Percentiles rank a stretch among this genome's conserved stretches.
Conservation (phyloP, 1,140 invertebrate genomes). For the Drepana arcuata region DNA sequence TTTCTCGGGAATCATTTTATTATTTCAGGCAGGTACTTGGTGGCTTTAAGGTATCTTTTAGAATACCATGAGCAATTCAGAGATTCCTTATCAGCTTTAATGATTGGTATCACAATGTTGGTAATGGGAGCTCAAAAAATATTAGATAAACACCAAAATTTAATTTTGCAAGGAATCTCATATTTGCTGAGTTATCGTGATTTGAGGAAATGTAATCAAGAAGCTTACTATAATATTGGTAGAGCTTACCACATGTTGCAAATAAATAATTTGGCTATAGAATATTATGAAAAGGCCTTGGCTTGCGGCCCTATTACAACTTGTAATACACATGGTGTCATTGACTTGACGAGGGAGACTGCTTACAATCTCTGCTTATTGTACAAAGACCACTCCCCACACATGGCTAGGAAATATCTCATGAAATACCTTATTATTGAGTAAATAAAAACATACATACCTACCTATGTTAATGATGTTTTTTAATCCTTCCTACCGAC, state of each 20-base stretch:
- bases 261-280: constrained; percentile 83
- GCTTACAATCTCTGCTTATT: constrained; percentile 91
- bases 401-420: constrained; percentile 81
- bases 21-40: constrained; percentile 89
- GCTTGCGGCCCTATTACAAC: constrained; percentile 70
- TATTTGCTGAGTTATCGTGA: constrained; percentile 88
- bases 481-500: no score
- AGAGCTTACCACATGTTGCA: constrained; percentile 92
- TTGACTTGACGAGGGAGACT: constrained; percentile 84
- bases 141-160: constrained; percentile 83
- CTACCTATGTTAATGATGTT: no score
- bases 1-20: constrained; percentile 91
- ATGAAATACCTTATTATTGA: constrained; percentile 81
- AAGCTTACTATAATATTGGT: constrained; percentile 92
- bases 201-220: constrained; percentile 84
- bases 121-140: constrained; percentile 92
- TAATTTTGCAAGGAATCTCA: constrained; percentile 82
- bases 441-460: no score
- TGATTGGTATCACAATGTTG: constrained; percentile 85
- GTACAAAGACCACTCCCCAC: constrained; percentile 81
- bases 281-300: constrained; percentile 91
- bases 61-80: constrained; percentile 75
- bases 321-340: constrained; percentile 70
- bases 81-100: constrained; percentile 81
- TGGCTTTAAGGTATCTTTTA: constrained; percentile 89